A percentile compares a stretch with the other conserved stretches of the same genome.
Evolutionary conservation across 2,113 vertebrate genomes (phyloP).

Genomic region (Camelus dromedarius): DNA sequence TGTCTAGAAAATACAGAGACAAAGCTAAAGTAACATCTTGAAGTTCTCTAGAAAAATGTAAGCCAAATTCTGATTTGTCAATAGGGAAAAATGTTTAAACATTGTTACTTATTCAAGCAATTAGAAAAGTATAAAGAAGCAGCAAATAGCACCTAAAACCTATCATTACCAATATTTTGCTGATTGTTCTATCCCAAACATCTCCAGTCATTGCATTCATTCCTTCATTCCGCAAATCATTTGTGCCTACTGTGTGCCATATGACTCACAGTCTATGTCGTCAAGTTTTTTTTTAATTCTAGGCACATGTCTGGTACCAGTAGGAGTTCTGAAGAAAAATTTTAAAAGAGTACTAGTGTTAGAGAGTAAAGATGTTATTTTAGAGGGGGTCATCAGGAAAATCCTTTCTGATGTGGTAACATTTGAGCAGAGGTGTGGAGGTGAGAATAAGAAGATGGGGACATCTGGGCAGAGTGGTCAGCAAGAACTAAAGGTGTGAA

Average conservation of each 20-base stretch:
- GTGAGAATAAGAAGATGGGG: accelerated
- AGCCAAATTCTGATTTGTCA: not conserved
- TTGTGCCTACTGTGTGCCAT: not conserved
- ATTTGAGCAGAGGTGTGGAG: not conserved
- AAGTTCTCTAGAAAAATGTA: not conserved
- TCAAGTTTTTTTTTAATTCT: not conserved
- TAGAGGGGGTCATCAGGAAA: not conserved
- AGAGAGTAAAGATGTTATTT: not conserved
- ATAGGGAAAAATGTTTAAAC: not conserved
- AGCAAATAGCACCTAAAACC: not conserved
- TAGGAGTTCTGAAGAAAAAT: not conserved
- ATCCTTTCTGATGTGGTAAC: not conserved
- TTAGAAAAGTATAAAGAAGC: not conserved
- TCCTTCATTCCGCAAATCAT: not conserved
- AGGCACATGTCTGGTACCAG: not conserved
- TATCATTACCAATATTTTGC: not conserved
- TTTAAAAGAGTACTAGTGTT: not conserved
- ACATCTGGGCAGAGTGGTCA: not conserved
- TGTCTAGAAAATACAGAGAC: not conserved
- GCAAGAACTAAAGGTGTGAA: not conserved
- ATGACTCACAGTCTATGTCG: not conserved
- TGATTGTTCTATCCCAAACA: not conserved
- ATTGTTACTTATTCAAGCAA: not conserved
- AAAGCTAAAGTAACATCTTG: not conserved
- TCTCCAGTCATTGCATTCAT: not conserved